Evolutionary conservation across 2,888 invertebrate genomes (phyloP), one percentile per base, ranked within the genome.

Genomic region (Brassicogethes aeneus): DNA sequence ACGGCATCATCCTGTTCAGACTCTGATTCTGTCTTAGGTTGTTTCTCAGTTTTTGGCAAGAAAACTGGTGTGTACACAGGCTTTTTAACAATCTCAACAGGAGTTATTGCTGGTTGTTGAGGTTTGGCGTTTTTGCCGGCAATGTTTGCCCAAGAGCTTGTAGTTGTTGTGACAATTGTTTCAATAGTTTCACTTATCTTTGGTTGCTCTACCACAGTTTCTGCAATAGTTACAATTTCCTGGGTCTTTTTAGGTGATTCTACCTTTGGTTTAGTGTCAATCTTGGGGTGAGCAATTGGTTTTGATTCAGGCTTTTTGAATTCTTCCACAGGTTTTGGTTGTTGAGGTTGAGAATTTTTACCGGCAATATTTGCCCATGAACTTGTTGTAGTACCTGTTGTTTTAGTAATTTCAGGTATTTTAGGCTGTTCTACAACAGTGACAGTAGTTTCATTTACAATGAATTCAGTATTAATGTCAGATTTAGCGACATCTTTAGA

Each of bases 151-250:
- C 37, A 37, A 37, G 37, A 35, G 15, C 10, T 37, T 5, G 8
- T 13, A 32, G 32, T 32, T 10, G 13, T 12, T 32, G 32, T 32
- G 14, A 44, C 44, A 31, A 53, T 43, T 30, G 55, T 52, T 44
- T 56, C 50, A 42, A 23, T 23, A 10, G 10, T 23, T 23, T 23
- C 23, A 5, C 5, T 7, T 7, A 23, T 23, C 5, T 23, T 23
- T 23, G 10, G 8, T 13, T 32, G 3, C 14, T 32, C 32, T 10
- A 32, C 14, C 5, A 32, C 14, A 10, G 32, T 32, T 32, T 7
- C 3, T 5, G 3, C 12, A 10, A 10, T 13, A 32, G 13, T 32
- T 32, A 23, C 23, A 7, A 7, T 10, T 10, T 23, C 23, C 10
- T 23, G 5, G 10, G 40, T 34, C 12, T 45, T 44, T 37, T 44